These are phyloP conservation scores for Pseudococcus longispinus DNA, from an alignment of 2,888 invertebrate species.

Conservation along the genomic window DNA sequence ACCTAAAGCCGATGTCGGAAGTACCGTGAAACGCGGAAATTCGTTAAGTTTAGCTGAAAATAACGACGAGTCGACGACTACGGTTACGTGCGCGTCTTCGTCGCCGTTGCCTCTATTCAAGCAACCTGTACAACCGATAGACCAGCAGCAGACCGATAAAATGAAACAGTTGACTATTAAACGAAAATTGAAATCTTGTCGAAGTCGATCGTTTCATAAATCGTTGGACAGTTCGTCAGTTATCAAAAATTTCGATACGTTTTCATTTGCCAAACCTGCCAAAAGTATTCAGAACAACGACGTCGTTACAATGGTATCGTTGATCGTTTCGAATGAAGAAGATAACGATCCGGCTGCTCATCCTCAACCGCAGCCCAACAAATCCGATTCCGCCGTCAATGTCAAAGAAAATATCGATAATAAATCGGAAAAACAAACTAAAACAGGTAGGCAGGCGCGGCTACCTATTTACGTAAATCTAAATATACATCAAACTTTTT, in stretches of 20 bases:
- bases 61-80: background rate
- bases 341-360: background rate
- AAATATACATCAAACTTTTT: background rate
- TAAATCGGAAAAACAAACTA: constrained; percentile 16
- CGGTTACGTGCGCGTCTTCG: background rate
- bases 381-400: background rate
- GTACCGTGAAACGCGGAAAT: background rate
- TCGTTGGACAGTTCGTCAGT: constrained; percentile 55
- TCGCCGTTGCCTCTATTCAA: background rate
- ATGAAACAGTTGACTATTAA: background rate
- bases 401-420: background rate
- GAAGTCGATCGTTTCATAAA: constrained; percentile 58
- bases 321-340: constrained; percentile 67
- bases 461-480: background rate
- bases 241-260: constrained; percentile 14
- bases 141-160: background rate
- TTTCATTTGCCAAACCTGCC: background rate
- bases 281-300: constrained; percentile 60
- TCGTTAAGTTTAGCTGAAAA: background rate
- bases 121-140: background rate
- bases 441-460: background rate
- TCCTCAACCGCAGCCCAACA: background rate
- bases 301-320: constrained; percentile 73
- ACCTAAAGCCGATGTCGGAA: background rate
- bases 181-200: constrained; percentile 57